Evolutionary conservation across 2,888 invertebrate genomes (phyloP).

Genomic region (Brachynemurus nebulosus): DNA sequence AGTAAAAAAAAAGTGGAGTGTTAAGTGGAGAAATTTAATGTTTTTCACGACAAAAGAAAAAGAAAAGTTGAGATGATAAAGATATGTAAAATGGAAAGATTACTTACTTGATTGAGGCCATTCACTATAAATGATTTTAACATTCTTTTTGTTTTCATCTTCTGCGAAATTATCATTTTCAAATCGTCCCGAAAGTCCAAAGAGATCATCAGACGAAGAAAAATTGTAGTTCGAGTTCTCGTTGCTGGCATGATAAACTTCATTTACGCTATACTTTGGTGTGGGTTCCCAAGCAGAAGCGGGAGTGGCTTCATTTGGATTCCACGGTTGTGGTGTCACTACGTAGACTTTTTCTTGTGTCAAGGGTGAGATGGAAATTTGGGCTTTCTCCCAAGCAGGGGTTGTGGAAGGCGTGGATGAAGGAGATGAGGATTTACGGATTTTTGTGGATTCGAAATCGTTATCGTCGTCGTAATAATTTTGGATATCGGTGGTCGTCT

Average conservation of each 20-base stretch:
- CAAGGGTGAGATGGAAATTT: constrained; percentile 58
- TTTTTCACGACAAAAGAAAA: too few species aligned
- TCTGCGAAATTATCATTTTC: constrained; percentile 24
- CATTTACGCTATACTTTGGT: constrained; percentile 29
- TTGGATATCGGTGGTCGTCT: constrained; percentile 25
- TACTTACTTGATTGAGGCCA: constrained; percentile 35
- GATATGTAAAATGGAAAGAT: too few species aligned
- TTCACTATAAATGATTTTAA: constrained; percentile 31
- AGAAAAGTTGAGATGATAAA: too few species aligned
- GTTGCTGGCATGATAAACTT: too few species aligned
- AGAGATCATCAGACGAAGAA: constrained; percentile 12
- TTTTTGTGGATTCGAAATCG: constrained; percentile 31
- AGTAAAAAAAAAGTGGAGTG: too few species aligned
- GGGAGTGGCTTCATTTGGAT: constrained; percentile 24
- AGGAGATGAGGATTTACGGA: constrained; percentile 17
- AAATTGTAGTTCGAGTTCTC: too few species aligned
- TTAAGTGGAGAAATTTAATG: too few species aligned
- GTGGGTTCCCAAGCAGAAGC: constrained; percentile 24
- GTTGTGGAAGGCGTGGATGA: too few species aligned
- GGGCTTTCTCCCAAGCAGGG: constrained; percentile 49
- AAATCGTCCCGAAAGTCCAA: constrained; percentile 24
- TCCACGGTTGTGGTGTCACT: constrained; percentile 60
- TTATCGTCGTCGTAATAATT: constrained; percentile 33
- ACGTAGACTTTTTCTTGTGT: constrained; percentile 72
- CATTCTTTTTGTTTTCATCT: constrained; percentile 8